Conservation (phyloP, 1,140 invertebrate species). For the Scaptodrosophila lebanonensis region DNA sequence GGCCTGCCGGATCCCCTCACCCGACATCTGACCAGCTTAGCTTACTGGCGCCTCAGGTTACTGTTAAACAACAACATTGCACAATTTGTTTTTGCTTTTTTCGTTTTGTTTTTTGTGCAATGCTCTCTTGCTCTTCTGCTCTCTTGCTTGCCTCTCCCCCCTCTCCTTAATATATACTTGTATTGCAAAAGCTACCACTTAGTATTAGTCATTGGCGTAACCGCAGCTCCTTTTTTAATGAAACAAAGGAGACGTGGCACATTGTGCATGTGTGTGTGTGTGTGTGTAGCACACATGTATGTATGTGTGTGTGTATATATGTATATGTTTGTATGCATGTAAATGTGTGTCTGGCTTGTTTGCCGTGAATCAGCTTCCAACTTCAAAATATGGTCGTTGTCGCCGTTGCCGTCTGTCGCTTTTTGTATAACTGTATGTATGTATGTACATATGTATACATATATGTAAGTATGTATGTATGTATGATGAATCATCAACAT, state of each 20-base stretch:
- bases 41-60: no score
- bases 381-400: slow-evolving; percentile 54
- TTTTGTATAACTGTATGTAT: no score
- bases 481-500: slow-evolving; percentile 49
- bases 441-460: no score
- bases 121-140: slow-evolving; percentile 29
- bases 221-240: slow-evolving; percentile 31
- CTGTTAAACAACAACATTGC: no score
- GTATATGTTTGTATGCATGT: background rate
- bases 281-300: background rate
- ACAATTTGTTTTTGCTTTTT: no score
- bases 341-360: slow-evolving; percentile 36
- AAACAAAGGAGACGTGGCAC: slow-evolving; percentile 37
- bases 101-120: background rate
- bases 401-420: no score
- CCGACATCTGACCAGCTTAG: no score
- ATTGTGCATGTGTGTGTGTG: background rate
- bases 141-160: slow-evolving; percentile 21
- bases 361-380: slow-evolving; percentile 65
- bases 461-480: no score
- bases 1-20: no score
- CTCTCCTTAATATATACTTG: background rate
- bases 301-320: background rate
- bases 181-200: slow-evolving; percentile 16
- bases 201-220: slow-evolving; percentile 1